phyloP scores from a whole-genome alignment of 2,888 invertebrate genomes.

The Folsomia manolachei region DNA sequence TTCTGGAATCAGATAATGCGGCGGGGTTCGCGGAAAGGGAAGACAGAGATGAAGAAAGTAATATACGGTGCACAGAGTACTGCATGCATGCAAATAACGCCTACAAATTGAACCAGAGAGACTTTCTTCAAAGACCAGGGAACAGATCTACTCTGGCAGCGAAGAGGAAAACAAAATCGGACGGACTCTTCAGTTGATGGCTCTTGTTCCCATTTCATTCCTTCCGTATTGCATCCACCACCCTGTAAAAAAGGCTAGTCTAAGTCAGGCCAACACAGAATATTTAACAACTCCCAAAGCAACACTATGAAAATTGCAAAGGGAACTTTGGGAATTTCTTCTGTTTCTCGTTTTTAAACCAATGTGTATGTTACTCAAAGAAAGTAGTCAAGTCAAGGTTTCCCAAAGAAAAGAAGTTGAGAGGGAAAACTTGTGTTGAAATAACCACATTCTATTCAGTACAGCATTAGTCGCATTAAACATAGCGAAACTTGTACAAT shows the following conservation, averaged over 20 bases:
- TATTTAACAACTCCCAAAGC: slow-evolving; percentile 24
- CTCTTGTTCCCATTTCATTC: too few species aligned
- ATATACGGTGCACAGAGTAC: neutral
- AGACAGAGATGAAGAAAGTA: neutral
- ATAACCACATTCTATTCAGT: neutral
- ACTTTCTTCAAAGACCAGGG: neutral
- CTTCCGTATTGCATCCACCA: too few species aligned
- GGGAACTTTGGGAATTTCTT: slow-evolving; percentile 19
- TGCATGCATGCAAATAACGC: slow-evolving; percentile 6
- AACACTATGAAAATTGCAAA: slow-evolving; percentile 23
- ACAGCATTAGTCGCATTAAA: neutral
- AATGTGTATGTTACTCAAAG: too few species aligned
- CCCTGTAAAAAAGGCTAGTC: slow-evolving; percentile 1
- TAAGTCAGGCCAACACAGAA: slow-evolving; percentile 18
- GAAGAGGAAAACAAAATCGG: neutral
- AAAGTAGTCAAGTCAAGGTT: neutral
- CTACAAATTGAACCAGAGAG: slow-evolving; percentile 5
- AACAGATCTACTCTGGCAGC: neutral
- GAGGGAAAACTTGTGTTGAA: neutral
- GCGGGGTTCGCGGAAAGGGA: neutral
- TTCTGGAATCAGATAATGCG: neutral
- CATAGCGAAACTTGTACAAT: neutral
- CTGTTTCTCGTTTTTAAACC: slow-evolving; percentile 15
- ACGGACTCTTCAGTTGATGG: neutral
- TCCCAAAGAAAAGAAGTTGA: neutral